Conservation (phyloP, 2,113 vertebrate species). For the Psilopsiagon aymara region DNA sequence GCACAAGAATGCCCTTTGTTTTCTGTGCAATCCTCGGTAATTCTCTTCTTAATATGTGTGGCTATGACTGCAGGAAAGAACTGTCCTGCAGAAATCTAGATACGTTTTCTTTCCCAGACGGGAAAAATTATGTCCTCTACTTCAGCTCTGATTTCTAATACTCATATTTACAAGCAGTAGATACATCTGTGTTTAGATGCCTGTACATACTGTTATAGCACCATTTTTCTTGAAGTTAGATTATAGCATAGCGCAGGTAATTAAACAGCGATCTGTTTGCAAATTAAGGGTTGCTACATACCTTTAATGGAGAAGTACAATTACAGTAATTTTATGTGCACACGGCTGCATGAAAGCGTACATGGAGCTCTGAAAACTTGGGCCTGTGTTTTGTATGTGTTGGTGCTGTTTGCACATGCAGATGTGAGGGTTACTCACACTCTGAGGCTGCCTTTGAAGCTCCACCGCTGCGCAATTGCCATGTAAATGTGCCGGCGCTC, state of each 20-base stretch:
- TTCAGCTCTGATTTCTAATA: background rate
- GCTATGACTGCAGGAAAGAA: background rate
- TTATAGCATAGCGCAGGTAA: conserved; percentile 5
- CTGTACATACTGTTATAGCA: background rate
- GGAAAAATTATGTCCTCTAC: background rate
- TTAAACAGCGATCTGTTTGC: conserved; percentile 27
- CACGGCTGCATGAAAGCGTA: background rate
- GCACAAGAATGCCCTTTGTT: background rate
- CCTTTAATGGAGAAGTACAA: conserved; percentile 25
- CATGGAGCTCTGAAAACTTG: background rate
- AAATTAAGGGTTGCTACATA: conserved; percentile 27
- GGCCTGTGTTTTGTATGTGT: background rate
- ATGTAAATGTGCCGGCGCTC: background rate
- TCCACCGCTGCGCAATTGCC: background rate
- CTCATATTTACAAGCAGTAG: background rate
- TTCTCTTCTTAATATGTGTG: background rate
- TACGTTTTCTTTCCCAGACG: background rate
- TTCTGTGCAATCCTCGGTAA: background rate
- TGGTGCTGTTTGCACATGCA: conserved; percentile 30
- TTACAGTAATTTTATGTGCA: conserved; percentile 45
- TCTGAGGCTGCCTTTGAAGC: conserved; percentile 34
- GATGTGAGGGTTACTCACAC: conserved; percentile 27
- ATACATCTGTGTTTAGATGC: background rate
- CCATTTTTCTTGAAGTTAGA: background rate
- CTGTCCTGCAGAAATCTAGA: background rate